Evolutionary conservation across 2,113 vertebrate species (phyloP), one percentile per base, ranked within the genome.

Genomic region (Vidua macroura): DNA sequence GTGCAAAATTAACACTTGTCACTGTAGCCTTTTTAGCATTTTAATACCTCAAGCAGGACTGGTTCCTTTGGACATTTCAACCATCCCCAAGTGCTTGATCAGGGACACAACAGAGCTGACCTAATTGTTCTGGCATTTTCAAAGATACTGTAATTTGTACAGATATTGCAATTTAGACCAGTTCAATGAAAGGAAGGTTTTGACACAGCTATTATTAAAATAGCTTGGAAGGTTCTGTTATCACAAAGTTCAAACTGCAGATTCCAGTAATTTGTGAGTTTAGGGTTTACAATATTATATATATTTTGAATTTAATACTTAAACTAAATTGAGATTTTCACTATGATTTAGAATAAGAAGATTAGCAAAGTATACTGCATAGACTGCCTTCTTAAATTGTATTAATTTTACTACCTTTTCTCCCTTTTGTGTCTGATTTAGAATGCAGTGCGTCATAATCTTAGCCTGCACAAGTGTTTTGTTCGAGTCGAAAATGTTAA

Each of bases 391-490:
- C 97, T 98, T 97, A 96, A 98, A 96, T 94, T 96, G 89, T 96
- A 96, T 97, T 97, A 95, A 97, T 97, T 97, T 97, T 96, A 87
- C 96, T 76, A 75, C 97, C 96, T 97, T 96, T 96, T 93, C 74
- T 96, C 92, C 82, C 90, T 96, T 93, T 96, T 97, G 94, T 98
- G 93, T 98, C 95, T 98, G 96, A 94, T 97, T 95, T 98, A 99
- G 99, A 99, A 99, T 94, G 99, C 99, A 66, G 99, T 99, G 86
- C 99, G 99, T 98, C 99, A 99, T 98, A 99, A 99, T 98, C 99
- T 99, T 93, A 99, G 99, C 96, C 99, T 99, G 98, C 99, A 99
- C 98, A 99, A 99, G 98, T 99, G 99, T 99, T 99, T 99, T 98
- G 99, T 99, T 98, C 99, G 99, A 88, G 99, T 99, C 97, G 99